Evolutionary conservation across 1,140 invertebrate genomes (phyloP).

Genomic region (Drosophila prosaltans): DNA sequence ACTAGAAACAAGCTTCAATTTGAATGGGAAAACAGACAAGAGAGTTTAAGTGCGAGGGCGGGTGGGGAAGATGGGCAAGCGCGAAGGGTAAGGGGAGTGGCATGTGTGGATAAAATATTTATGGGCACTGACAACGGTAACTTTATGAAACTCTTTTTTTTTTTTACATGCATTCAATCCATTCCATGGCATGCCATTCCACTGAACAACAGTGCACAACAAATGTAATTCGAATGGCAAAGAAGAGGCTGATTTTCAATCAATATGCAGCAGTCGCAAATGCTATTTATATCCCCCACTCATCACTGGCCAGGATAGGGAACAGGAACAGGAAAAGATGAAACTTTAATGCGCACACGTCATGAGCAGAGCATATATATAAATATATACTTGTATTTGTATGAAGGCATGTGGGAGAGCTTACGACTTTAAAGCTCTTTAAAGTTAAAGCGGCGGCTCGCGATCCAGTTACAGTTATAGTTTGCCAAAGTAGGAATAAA

Average conservation of each 20-base stretch:
- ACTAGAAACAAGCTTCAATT: slow-evolving; percentile 80
- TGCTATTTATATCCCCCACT: slow-evolving; percentile 53
- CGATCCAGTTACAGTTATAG: slow-evolving; percentile 21
- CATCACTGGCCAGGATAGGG: slow-evolving; percentile 17
- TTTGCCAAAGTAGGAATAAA: slow-evolving; percentile 30
- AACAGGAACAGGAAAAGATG: slow-evolving; percentile 26
- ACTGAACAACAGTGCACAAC: slow-evolving; percentile 10
- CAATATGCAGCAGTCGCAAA: slow-evolving; percentile 57
- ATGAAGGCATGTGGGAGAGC: slow-evolving; percentile 15
- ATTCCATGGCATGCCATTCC: neutral
- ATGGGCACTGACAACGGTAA: slow-evolving; percentile 64
- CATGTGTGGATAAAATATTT: slow-evolving; percentile 57
- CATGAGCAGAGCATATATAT: slow-evolving; percentile 4
- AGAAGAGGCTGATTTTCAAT: slow-evolving; percentile 50
- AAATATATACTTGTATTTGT: neutral
- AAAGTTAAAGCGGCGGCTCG: slow-evolving; percentile 37
- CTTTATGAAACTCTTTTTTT: slow-evolving; percentile 63
- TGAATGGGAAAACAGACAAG: slow-evolving; percentile 41
- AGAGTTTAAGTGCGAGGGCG: slow-evolving; percentile 1
- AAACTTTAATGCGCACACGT: slow-evolving; percentile 54
- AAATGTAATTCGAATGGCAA: slow-evolving; percentile 43
- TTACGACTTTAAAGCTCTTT: slow-evolving; percentile 46
- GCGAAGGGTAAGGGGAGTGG: slow-evolving; percentile 15
- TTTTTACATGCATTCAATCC: slow-evolving; percentile 14
- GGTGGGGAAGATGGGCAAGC: slow-evolving; percentile 13